Percentiles rank a stretch among this genome's conserved stretches.
Evolutionary conservation across 2,888 invertebrate genomes (phyloP).

Genomic region (Lamproptera curius): DNA sequence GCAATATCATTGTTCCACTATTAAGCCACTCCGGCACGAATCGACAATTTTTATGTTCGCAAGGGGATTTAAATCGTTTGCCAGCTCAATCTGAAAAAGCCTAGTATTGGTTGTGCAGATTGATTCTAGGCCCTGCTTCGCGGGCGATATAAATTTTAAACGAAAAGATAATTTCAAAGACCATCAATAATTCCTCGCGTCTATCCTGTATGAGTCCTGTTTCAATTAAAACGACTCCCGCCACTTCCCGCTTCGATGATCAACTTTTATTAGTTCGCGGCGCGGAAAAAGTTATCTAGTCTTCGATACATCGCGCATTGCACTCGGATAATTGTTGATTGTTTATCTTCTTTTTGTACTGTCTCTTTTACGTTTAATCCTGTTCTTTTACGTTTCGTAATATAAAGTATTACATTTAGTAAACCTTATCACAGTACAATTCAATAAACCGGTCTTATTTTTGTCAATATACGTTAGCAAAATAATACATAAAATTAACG

Average conservation of each 20-base stretch:
- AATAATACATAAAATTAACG: no score
- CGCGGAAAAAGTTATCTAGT: constrained; percentile 69
- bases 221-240: constrained; percentile 58
- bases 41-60: no score
- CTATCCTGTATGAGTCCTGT: constrained; percentile 27
- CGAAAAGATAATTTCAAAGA: constrained; percentile 7
- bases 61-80: no score
- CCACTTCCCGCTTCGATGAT: constrained; percentile 55
- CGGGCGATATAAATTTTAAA: constrained; percentile 5
- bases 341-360: constrained; percentile 32
- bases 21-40: no score
- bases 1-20: no score
- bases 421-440: no score
- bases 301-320: constrained; percentile 56
- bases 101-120: not conserved
- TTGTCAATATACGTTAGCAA: no score
- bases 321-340: constrained; percentile 62
- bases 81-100: not conserved
- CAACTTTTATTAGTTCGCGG: constrained; percentile 67
- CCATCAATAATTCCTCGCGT: constrained; percentile 18
- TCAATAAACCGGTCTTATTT: no score
- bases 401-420: no score
- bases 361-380: no score
- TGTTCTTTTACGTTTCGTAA: no score
- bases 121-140: not conserved